Evolutionary conservation across 2,113 vertebrate species (phyloP).

Genomic region (Opisthocomus hoazin): DNA sequence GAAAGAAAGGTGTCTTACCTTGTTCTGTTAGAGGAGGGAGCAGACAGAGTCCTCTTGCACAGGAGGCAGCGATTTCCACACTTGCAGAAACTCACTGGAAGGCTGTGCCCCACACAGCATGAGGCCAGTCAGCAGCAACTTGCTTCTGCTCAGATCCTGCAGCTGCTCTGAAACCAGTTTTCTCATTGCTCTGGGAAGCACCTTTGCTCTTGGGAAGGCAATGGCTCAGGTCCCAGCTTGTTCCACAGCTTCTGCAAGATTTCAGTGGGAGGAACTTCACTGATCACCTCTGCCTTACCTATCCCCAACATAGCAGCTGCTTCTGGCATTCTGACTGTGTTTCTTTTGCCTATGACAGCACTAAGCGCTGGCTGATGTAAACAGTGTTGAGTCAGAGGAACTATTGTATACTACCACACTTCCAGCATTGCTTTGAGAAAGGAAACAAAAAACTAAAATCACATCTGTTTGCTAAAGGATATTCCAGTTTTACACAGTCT

Average conservation of each 20-base stretch:
- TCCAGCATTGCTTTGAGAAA: background rate
- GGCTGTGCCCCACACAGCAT: too few species aligned
- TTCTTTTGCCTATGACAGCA: background rate
- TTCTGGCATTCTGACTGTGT: background rate
- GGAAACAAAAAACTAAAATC: background rate
- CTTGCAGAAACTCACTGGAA: background rate
- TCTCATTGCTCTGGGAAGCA: background rate
- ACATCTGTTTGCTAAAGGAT: background rate
- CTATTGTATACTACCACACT: background rate
- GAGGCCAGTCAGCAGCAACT: background rate
- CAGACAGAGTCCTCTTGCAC: background rate
- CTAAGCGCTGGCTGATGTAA: background rate
- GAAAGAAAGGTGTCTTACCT: too few species aligned
- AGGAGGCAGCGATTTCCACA: background rate
- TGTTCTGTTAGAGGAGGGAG: background rate
- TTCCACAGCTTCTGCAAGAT: background rate
- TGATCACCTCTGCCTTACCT: background rate
- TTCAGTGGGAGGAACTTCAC: background rate
- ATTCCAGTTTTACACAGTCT: background rate
- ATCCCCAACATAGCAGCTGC: background rate
- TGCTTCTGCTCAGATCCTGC: background rate
- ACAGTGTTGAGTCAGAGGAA: background rate
- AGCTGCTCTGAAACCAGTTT: background rate
- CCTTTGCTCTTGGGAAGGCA: background rate
- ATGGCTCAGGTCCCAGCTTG: background rate